A percentile compares a stretch with the other conserved stretches of the same genome.
phyloP scores from a whole-genome alignment of 2,888 invertebrate genomes.

The Subacronicta megacephala region DNA sequence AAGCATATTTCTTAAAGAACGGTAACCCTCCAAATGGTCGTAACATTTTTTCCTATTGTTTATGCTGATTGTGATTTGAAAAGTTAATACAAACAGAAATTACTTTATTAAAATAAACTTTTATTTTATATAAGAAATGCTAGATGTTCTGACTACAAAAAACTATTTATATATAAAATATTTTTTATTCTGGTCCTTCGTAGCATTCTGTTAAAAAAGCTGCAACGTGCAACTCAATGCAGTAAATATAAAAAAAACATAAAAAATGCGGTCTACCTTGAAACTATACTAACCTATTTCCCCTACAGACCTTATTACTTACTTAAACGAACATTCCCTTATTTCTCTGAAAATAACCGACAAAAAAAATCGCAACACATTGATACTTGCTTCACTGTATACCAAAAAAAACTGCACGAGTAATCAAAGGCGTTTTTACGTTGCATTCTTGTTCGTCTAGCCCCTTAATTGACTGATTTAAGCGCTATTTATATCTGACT shows the following conservation, averaged over 20 bases:
- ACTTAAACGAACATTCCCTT: conserved; percentile 5
- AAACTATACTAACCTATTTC: conserved; percentile 35
- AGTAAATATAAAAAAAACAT: not conserved
- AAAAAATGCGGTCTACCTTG: conserved; percentile 1
- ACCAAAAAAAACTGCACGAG: conserved; percentile 26
- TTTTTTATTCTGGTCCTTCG: not conserved
- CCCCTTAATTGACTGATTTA: conserved; percentile 77
- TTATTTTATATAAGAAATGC: too few species aligned
- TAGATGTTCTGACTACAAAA: too few species aligned
- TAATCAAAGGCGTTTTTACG: conserved; percentile 39
- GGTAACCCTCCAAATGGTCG: too few species aligned
- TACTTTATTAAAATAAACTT: too few species aligned
- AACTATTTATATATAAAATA: too few species aligned
- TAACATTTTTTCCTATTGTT: too few species aligned
- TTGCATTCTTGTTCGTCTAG: conserved; percentile 60
- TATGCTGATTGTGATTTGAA: too few species aligned
- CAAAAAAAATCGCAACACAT: conserved; percentile 18
- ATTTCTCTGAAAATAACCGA: conserved; percentile 17
- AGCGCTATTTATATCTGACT: conserved; percentile 73
- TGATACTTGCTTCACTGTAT: conserved; percentile 24
- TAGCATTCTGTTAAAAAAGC: not conserved
- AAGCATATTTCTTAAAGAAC: too few species aligned
- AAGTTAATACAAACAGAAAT: too few species aligned
- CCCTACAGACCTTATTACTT: conserved; percentile 19
- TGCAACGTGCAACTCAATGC: not conserved